A percentile compares a stretch with the other conserved stretches of the same genome.
Evolutionary conservation across 2,113 vertebrate species (phyloP).

Genomic region (Noctilio leporinus): DNA sequence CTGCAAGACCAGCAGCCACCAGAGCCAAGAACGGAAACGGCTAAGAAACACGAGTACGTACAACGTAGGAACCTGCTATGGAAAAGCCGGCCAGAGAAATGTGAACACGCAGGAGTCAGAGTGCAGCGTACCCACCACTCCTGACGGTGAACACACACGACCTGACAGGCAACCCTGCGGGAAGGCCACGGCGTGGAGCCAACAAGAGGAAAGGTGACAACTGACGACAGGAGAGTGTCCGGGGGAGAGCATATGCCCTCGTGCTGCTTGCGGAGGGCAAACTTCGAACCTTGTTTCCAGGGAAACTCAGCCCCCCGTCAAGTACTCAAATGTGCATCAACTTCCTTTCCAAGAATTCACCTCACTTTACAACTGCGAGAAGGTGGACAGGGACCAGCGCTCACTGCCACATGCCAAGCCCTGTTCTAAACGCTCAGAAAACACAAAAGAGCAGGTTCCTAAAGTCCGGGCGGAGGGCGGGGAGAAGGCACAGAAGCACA

Average conservation of each 20-base stretch:
- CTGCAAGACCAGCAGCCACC: neutral
- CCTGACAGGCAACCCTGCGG: neutral
- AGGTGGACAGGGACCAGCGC: accelerated
- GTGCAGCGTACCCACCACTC: too few relatives aligned
- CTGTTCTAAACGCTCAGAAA: neutral
- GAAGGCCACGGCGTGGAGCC: accelerated
- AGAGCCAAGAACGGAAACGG: neutral
- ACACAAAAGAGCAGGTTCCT: neutral
- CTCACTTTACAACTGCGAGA: neutral
- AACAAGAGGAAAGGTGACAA: neutral
- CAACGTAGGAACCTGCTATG: neutral
- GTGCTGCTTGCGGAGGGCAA: neutral
- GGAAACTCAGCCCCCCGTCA: neutral
- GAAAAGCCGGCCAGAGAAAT: neutral
- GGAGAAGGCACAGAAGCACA: neutral
- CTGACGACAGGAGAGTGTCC: accelerated
- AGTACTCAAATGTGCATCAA: neutral
- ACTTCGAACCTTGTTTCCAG: neutral
- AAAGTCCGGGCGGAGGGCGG: neutral
- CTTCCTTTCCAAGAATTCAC: neutral
- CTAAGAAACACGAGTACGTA: too few relatives aligned
- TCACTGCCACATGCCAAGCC: too few relatives aligned
- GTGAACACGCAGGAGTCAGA: neutral
- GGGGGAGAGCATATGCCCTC: too few relatives aligned
- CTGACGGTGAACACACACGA: too few relatives aligned